Evolutionary conservation across 1,140 invertebrate genomes (phyloP).

Genomic region (Hirudo medicinalis): DNA sequence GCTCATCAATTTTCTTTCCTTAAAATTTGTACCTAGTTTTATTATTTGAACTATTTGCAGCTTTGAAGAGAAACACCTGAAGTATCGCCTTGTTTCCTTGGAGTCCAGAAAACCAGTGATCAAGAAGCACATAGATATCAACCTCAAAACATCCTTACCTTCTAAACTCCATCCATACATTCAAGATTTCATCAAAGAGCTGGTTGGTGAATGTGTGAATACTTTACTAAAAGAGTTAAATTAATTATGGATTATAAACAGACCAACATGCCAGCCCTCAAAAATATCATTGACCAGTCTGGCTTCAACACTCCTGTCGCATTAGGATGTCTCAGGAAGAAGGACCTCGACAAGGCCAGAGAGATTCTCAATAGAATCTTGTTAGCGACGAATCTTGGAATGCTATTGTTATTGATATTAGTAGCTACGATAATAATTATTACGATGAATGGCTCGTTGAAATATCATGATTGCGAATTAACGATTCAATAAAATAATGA

Average conservation of each 20-base stretch:
- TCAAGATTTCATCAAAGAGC: constrained; percentile 38
- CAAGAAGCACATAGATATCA: constrained; percentile 31
- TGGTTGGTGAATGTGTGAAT: constrained; percentile 30
- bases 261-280: constrained; percentile 34
- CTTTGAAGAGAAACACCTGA: constrained; percentile 36
- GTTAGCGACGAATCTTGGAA: constrained; percentile 26
- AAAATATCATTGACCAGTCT: constrained; percentile 27
- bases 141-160: constrained; percentile 30
- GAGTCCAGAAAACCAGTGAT: constrained; percentile 27
- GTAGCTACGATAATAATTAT: constrained; percentile 12
- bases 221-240: neutral
- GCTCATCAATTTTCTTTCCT: neutral
- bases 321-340: constrained; percentile 36
- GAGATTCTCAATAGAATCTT: constrained; percentile 32
- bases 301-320: constrained; percentile 34
- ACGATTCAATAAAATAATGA: neutral
- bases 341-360: constrained; percentile 33
- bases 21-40: neutral
- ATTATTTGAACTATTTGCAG: constrained; percentile 19
- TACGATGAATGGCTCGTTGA: neutral
- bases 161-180: constrained; percentile 35
- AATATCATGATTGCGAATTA: neutral
- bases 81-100: constrained; percentile 42
- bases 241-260: constrained; percentile 19
- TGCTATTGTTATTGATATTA: no score